Conservation (phyloP, 1,140 invertebrate species). For the Dendrolimus kikuchii region DNA sequence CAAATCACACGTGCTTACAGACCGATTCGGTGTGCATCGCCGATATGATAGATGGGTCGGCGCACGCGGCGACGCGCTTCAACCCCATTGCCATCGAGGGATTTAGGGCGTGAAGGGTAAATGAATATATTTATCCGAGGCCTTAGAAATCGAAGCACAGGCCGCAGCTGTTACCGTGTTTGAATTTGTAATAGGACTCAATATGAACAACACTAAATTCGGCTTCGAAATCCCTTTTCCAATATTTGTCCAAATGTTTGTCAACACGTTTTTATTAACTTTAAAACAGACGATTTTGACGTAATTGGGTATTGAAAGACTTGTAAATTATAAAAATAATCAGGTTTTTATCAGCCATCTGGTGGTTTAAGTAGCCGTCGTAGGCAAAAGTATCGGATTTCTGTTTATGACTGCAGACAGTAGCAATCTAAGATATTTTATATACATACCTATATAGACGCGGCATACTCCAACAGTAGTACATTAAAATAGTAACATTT, state of each 20-base stretch:
- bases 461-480: no score
- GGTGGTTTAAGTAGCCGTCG: conserved; percentile 41
- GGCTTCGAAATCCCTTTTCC: background rate
- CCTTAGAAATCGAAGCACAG: conserved; percentile 31
- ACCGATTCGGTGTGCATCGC: conserved; percentile 59
- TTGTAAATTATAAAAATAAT: conserved; percentile 53
- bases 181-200: conserved; percentile 15
- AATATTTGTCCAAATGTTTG: conserved; percentile 17
- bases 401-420: conserved; percentile 53
- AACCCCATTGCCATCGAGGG: conserved; percentile 31
- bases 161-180: conserved; percentile 43
- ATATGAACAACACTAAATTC: no score
- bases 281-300: conserved; percentile 30
- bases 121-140: conserved; percentile 60
- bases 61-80: conserved; percentile 30
- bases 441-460: no score
- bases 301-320: conserved; percentile 23
- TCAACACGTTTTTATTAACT: background rate
- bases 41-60: conserved; percentile 44
- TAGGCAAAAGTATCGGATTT: conserved; percentile 55
- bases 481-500: no score
- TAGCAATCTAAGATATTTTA: conserved; percentile 27
- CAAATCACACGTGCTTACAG: conserved; percentile 38
- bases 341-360: conserved; percentile 45
- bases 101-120: conserved; percentile 64